These are phyloP conservation scores for Rhabdomys dilectus DNA, from an alignment of 2,113 vertebrate genomes.

Conservation along the genomic window DNA sequence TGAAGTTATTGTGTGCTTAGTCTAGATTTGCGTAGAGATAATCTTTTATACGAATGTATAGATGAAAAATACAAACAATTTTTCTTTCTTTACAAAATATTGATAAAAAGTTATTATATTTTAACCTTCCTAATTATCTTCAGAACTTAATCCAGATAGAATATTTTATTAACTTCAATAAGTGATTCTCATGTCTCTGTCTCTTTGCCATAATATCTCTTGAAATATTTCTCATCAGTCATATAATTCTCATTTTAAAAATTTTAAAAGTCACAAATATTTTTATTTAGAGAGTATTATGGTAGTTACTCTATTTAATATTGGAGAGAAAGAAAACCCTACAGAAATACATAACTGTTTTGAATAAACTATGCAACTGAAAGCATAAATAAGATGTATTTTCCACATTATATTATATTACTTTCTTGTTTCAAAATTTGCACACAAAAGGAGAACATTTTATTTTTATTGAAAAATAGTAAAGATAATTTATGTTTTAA, in stretches of 20 bases:
- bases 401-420: background rate
- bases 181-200: background rate
- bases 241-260: background rate
- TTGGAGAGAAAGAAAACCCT: background rate
- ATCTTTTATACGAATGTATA: background rate
- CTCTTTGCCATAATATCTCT: background rate
- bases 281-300: background rate
- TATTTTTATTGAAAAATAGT: background rate
- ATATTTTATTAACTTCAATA: too few relatives aligned
- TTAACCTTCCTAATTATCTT: background rate
- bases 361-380: background rate
- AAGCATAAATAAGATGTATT: background rate
- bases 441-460: background rate
- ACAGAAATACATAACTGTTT: too few relatives aligned
- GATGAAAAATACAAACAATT: background rate
- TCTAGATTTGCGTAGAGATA: background rate
- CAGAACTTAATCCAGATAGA: background rate
- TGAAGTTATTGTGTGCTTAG: background rate
- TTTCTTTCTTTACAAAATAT: background rate
- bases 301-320: background rate
- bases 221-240: background rate
- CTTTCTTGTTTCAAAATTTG: background rate
- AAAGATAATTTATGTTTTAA: background rate
- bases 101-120: background rate
- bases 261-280: too few relatives aligned